Conservation (phyloP, 2,888 invertebrate species). For the Cephus nigrinus region DNA sequence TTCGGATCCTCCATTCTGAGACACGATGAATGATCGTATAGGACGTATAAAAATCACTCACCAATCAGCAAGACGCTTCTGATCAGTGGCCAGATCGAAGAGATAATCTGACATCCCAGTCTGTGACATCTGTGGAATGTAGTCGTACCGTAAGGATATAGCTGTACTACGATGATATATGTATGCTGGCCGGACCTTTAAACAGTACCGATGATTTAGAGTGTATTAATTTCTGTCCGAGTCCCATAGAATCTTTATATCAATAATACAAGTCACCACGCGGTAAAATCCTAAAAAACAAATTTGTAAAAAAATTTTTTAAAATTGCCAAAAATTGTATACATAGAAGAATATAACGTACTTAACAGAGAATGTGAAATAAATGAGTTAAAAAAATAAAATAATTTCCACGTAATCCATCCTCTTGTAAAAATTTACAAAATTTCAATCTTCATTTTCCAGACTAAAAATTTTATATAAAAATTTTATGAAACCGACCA, state of each 20-base stretch:
- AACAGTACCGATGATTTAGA: background rate
- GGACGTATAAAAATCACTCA: background rate
- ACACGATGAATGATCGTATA: background rate
- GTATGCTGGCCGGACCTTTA: background rate
- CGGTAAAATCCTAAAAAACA: background rate
- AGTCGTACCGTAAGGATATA: background rate
- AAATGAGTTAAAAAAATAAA: background rate
- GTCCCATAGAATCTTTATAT: background rate
- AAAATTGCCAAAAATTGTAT: rapidly evolving
- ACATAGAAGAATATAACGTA: too few species aligned
- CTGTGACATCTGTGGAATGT: background rate
- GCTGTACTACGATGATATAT: background rate
- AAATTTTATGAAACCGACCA: background rate
- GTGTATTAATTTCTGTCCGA: too few species aligned
- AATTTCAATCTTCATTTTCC: background rate
- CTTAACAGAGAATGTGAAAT: background rate
- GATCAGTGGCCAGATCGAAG: background rate
- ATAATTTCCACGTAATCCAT: background rate
- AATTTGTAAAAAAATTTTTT: too few species aligned
- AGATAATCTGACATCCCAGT: background rate
- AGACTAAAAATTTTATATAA: background rate
- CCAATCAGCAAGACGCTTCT: background rate
- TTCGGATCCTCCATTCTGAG: background rate
- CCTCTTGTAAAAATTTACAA: background rate
- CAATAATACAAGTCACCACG: background rate